Evolutionary conservation across 2,797 vertebrate species (phyloP).

Genomic region (Onychomys arenicola): DNA sequence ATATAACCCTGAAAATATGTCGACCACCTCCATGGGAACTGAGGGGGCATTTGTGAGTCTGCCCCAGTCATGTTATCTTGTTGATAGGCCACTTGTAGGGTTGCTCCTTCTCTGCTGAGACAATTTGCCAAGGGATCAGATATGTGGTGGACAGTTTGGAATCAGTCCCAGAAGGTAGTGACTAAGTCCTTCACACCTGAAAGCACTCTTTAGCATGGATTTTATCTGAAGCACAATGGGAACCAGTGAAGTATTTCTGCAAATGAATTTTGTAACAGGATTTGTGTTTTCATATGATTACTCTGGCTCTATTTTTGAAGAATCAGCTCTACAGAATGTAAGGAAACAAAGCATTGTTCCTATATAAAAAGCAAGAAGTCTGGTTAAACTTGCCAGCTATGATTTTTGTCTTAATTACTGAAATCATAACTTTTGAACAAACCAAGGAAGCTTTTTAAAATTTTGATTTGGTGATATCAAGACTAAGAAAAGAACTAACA

Average conservation of each 20-base stretch:
- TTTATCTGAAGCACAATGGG: constrained; percentile 57
- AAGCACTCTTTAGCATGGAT: constrained; percentile 4
- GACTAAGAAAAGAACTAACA: neutral
- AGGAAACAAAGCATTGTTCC: neutral
- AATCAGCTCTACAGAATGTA: neutral
- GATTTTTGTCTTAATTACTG: constrained; percentile 8
- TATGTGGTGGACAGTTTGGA: constrained; percentile 19
- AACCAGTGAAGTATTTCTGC: constrained; percentile 32
- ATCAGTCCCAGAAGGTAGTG: neutral
- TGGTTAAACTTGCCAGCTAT: neutral
- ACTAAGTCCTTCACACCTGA: constrained; percentile 40
- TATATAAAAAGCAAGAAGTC: neutral
- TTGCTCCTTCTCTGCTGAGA: neutral
- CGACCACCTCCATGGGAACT: neutral
- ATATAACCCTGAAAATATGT: neutral
- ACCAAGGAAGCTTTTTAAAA: neutral
- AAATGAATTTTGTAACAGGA: constrained; percentile 1
- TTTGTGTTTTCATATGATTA: constrained; percentile 55
- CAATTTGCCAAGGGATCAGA: neutral
- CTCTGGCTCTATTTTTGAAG: neutral
- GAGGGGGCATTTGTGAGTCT: neutral
- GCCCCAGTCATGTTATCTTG: neutral
- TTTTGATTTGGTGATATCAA: neutral
- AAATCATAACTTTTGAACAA: constrained; percentile 11
- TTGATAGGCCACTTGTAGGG: neutral